These are phyloP conservation scores for Hirtodrosophila confusa DNA, from an alignment of 2,888 invertebrate genomes.

Conservation along the genomic window DNA sequence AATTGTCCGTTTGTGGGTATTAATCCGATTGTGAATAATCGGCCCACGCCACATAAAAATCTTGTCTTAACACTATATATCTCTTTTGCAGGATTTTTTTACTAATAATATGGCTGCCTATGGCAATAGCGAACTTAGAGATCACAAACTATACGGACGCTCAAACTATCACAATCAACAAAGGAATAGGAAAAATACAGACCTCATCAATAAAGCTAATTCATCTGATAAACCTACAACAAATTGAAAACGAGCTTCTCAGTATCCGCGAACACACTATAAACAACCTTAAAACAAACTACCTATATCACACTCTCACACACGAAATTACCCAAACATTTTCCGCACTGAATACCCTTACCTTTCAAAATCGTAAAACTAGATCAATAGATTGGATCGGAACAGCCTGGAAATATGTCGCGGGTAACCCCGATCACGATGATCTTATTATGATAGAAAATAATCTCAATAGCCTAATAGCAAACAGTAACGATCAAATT, in stretches of 20 bases:
- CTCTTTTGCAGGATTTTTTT: too few relatives aligned
- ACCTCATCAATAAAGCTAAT: slow-evolving; percentile 4
- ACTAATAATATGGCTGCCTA: too few relatives aligned
- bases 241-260: not conserved
- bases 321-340: not conserved
- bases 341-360: not conserved
- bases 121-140: too few relatives aligned
- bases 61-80: too few relatives aligned
- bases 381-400: slow-evolving; percentile 1
- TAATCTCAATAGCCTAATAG: not conserved
- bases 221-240: not conserved
- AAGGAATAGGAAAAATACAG: slow-evolving; percentile 4
- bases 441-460: not conserved
- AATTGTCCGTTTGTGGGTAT: too few relatives aligned
- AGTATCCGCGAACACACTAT: not conserved
- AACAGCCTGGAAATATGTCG: slow-evolving; percentile 4
- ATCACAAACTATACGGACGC: too few relatives aligned
- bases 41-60: too few relatives aligned
- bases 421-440: slow-evolving; percentile 1
- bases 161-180: not conserved
- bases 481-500: not conserved
- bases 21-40: too few relatives aligned
- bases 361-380: not conserved
- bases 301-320: not conserved
- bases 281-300: too few relatives aligned